Evolutionary conservation across 1,140 invertebrate species (phyloP), one percentile per base, ranked within the genome.

Genomic region (Lanistes nyassanus): DNA sequence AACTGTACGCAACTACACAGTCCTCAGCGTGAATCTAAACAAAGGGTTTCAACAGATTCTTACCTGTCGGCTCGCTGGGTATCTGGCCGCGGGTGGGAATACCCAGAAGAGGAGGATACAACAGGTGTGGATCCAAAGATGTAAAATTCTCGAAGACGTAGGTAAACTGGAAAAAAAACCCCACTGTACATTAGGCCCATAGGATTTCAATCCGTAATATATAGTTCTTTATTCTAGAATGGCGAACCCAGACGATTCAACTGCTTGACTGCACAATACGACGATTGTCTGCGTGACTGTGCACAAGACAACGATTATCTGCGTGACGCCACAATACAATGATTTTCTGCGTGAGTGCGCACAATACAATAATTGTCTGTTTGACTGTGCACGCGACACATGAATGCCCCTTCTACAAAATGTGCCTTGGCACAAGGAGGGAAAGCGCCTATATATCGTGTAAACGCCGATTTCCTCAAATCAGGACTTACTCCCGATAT

Each of bases 41-140:
- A 13, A 11, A 31, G 7, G 36, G n/a, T 34, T 2, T 4, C 56
- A 1, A 26, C 67, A 36, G 65, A 68, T 67, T 29, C 82, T 85
- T 82, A 87, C 88, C 82, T 78, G 83, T 85, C 68, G 84, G 79
- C 71, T 80, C 76, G 53, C 76, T 76, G 1, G 88, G 87, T 53
- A 89, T 84, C 37, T 81, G 75, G 31, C 88, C 88, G 36, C 79
- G 79, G 36, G 81, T 76, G 9, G 88, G 87, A 77, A 89, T 87
- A 79, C 87, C 88, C 36, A 89, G 80, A 76, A 89, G 82, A 74
- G 88, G 88, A 47, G 87, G 82, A 76, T 88, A 89, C 42, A 89
- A 65, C 26, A 86, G 79, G 11, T 80, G 72, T 39, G 81, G 83
- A 39, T 87, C 82, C 68, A 87, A 79, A 0, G 88, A 88, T 39